These are phyloP conservation scores for Cantharis rustica DNA, from an alignment of 2,888 invertebrate species.

Conservation along the genomic window DNA sequence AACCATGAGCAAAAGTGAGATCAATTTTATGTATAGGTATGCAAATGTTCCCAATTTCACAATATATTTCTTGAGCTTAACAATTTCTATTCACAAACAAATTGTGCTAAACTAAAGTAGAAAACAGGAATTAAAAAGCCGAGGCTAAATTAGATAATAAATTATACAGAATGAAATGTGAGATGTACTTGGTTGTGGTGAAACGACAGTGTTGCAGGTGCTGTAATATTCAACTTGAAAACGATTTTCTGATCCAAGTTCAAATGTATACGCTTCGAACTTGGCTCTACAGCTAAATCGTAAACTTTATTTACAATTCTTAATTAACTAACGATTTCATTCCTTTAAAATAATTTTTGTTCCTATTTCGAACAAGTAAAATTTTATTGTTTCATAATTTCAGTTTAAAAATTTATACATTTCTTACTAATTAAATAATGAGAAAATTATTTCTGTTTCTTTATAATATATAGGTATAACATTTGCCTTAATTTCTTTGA, in stretches of 20 bases:
- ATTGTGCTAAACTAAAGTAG: constrained; percentile 26
- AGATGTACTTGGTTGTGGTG: constrained; percentile 21
- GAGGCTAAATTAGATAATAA: constrained; percentile 33
- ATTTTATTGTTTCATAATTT: not conserved
- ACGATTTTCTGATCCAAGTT: not conserved
- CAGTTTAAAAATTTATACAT: not conserved
- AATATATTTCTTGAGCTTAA: constrained; percentile 11
- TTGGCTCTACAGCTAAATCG: not conserved
- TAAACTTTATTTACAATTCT: not conserved
- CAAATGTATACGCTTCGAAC: not conserved
- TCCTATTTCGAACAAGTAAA: not conserved
- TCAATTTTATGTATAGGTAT: not conserved
- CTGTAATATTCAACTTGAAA: constrained; percentile 21
- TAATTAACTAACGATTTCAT: not conserved
- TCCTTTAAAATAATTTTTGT: not conserved
- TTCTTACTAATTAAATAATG: not conserved
- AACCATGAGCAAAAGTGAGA: constrained; percentile 7
- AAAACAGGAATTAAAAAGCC: constrained; percentile 33
- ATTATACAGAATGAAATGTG: constrained; percentile 33
- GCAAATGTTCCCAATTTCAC: not conserved
- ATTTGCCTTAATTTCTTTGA: not conserved
- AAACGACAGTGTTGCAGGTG: constrained; percentile 30
- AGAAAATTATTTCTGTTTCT: not conserved
- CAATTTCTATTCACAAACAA: constrained; percentile 18
- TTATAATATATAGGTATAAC: not conserved